Percentiles rank a stretch among this genome's conserved stretches.
Evolutionary conservation across 2,113 vertebrate genomes (phyloP).

Genomic region (Petromus typicus): DNA sequence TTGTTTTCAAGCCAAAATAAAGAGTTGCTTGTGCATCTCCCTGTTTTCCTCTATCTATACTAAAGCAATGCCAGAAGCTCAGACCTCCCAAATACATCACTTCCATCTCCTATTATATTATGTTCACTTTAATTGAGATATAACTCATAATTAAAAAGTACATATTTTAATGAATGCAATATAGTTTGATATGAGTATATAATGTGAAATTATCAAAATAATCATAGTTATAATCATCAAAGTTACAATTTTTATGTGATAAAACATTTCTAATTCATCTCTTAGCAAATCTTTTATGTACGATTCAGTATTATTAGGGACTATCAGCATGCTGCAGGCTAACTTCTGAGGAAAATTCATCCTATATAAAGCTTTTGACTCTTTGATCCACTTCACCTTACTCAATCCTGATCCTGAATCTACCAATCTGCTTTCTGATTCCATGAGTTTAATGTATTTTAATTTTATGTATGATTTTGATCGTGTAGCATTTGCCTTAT

Average conservation of each 20-base stretch:
- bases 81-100: neutral
- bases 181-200: too few species aligned
- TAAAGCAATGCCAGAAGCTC: neutral
- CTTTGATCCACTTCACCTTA: neutral
- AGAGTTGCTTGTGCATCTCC: neutral
- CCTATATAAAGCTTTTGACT: neutral
- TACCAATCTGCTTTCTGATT: neutral
- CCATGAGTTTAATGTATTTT: neutral
- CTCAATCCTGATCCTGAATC: too few species aligned
- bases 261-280: neutral
- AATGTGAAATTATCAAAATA: neutral
- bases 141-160: neutral
- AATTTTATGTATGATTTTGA: neutral
- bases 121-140: neutral
- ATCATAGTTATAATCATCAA: neutral
- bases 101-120: neutral
- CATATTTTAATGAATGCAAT: too few species aligned
- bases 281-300: neutral
- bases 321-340: neutral
- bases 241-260: too few species aligned
- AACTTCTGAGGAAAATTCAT: neutral
- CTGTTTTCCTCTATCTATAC: neutral
- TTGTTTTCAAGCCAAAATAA: neutral
- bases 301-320: neutral
- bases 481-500: neutral